Percentiles rank a stretch among this genome's conserved stretches.
phyloP scores from a whole-genome alignment of 2,797 vertebrate species.

The Spinus olivaceus region DNA sequence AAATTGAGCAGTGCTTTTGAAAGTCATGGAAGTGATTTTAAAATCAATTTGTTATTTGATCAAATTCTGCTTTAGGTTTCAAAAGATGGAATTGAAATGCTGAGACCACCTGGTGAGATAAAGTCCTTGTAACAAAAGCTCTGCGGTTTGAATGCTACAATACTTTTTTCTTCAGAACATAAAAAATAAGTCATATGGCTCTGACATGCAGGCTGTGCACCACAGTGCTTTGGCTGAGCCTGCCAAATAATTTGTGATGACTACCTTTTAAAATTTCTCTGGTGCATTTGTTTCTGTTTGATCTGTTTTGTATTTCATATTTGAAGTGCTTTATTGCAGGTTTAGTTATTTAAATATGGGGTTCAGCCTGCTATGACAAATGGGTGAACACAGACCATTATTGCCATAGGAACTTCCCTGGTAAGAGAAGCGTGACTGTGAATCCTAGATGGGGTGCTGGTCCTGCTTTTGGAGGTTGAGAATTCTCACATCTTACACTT shows the following conservation, averaged over 20 bases:
- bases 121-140: neutral
- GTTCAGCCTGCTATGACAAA: neutral
- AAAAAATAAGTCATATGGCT: neutral
- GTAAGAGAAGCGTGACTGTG: neutral
- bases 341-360: neutral
- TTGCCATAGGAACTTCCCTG: neutral
- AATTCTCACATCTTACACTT: neutral
- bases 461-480: neutral
- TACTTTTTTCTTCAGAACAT: neutral
- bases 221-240: neutral
- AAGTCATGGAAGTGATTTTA: conserved; percentile 2
- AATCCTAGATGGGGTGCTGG: neutral
- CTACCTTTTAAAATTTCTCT: neutral
- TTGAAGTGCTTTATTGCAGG: neutral
- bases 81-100: neutral
- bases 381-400: neutral
- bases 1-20: neutral
- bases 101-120: neutral
- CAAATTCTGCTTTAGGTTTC: neutral
- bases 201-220: neutral
- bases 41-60: conserved; percentile 27
- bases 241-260: neutral
- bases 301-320: neutral
- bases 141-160: neutral
- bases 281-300: neutral